phyloP scores from a whole-genome alignment of 2,113 vertebrate genomes.

The Sorex fumeus region DNA sequence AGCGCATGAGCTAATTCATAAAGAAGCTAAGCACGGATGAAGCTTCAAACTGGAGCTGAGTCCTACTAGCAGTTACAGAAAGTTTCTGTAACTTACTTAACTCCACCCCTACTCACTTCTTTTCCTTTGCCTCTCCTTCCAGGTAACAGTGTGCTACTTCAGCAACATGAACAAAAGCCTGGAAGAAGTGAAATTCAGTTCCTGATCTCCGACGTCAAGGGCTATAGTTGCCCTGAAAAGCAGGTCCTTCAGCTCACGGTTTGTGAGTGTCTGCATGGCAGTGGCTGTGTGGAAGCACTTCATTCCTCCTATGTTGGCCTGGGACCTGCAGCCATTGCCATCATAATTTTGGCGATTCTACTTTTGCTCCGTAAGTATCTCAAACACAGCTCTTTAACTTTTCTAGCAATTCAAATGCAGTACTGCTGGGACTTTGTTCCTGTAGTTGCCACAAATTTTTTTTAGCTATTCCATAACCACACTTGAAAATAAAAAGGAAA shows the following conservation, averaged over 20 bases:
- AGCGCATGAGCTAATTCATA: not conserved
- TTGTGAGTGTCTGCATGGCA: conserved; percentile 79
- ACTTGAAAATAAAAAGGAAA: not conserved
- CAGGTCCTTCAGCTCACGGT: conserved; percentile 85
- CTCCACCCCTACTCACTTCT: not conserved
- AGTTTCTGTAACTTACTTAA: not conserved
- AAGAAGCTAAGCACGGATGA: not conserved
- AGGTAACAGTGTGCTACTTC: conserved; percentile 87
- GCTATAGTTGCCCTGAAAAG: conserved; percentile 85
- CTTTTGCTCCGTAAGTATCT: conserved; percentile 89
- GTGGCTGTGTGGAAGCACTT: conserved; percentile 55
- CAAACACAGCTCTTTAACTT: not conserved
- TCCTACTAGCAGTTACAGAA: not conserved
- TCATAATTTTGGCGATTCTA: conserved; percentile 89
- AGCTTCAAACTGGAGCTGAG: not conserved
- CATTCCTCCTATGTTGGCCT: conserved; percentile 11
- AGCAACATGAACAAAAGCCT: conserved; percentile 57
- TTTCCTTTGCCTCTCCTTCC: not conserved
- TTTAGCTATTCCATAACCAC: not conserved
- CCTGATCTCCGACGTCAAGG: conserved; percentile 87
- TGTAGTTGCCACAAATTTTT: not conserved
- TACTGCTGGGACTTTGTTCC: not conserved
- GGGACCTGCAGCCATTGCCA: conserved; percentile 84
- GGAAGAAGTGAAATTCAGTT: conserved; percentile 85
- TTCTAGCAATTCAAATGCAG: not conserved